Conservation (phyloP, 2,113 vertebrate genomes). For the Pristiophorus japonicus region DNA sequence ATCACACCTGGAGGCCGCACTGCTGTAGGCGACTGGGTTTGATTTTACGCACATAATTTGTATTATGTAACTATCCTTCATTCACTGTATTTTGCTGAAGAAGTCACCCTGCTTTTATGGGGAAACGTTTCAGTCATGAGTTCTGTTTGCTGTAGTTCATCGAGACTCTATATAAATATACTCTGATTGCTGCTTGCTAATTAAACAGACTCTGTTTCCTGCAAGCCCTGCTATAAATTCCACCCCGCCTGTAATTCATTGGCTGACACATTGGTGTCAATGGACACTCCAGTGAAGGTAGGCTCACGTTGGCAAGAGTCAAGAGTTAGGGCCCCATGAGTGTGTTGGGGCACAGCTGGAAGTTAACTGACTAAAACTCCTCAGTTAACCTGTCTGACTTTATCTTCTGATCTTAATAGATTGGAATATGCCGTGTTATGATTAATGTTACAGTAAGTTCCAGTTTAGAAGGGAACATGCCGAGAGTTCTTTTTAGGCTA, state of each 20-base stretch:
- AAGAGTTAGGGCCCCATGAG: not conserved
- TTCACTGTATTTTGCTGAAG: not conserved
- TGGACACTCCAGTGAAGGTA: not conserved
- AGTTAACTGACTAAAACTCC: not conserved
- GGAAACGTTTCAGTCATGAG: not conserved
- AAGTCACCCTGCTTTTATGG: not conserved
- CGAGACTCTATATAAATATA: not conserved
- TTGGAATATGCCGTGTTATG: not conserved
- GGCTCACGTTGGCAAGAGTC: not conserved
- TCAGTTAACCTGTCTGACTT: not conserved
- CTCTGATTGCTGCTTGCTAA: not conserved
- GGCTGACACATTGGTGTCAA: not conserved
- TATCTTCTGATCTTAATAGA: not conserved
- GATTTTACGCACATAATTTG: too few species aligned
- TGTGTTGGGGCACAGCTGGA: not conserved
- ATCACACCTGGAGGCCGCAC: not conserved
- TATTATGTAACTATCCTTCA: not conserved
- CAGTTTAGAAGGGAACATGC: not conserved
- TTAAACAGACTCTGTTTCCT: not conserved
- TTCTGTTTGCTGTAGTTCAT: not conserved
- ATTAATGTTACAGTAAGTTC: not conserved
- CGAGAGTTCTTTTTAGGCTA: not conserved
- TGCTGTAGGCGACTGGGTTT: not conserved
- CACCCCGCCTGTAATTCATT: not conserved
- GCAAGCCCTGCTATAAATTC: not conserved